Evolutionary conservation across 2,888 invertebrate species (phyloP).

Genomic region (Lamproptera curius): DNA sequence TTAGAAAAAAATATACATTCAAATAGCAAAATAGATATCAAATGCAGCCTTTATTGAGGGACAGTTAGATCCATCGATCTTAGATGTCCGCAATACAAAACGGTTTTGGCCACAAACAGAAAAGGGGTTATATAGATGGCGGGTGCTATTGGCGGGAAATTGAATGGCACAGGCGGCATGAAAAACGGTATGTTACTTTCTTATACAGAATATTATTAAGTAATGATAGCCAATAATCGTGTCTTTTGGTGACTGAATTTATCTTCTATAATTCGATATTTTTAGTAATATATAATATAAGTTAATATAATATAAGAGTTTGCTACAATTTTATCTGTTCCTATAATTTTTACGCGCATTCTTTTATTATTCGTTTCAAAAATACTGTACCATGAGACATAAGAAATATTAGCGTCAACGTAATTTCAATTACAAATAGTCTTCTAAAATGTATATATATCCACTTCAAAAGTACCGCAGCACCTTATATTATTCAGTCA

Average conservation of each 20-base stretch:
- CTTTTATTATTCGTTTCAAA: too few species aligned
- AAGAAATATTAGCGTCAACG: too few species aligned
- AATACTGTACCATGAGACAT: too few species aligned
- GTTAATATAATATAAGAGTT: too few species aligned
- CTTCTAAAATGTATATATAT: too few species aligned
- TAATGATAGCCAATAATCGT: background rate
- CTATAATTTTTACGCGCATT: too few species aligned
- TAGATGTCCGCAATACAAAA: slow-evolving; percentile 31
- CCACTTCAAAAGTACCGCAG: too few species aligned
- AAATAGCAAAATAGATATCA: slow-evolving; percentile 29
- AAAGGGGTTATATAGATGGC: slow-evolving; percentile 27
- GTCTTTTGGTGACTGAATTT: background rate
- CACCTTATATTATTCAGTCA: too few species aligned
- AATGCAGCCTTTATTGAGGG: slow-evolving; percentile 23
- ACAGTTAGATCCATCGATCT: slow-evolving; percentile 32
- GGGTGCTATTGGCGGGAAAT: slow-evolving; percentile 1
- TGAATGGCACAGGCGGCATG: background rate
- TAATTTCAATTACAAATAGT: too few species aligned
- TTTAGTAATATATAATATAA: too few species aligned
- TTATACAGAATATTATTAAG: slow-evolving; percentile 3
- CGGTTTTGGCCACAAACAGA: slow-evolving; percentile 20
- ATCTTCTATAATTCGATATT: too few species aligned
- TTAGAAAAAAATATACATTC: slow-evolving; percentile 11
- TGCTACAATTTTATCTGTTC: too few species aligned
- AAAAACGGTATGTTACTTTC: background rate